Percentiles rank a stretch among this genome's conserved stretches.
Evolutionary conservation across 1,140 invertebrate species (phyloP).

Genomic region (Drosophila lacteicornis): DNA sequence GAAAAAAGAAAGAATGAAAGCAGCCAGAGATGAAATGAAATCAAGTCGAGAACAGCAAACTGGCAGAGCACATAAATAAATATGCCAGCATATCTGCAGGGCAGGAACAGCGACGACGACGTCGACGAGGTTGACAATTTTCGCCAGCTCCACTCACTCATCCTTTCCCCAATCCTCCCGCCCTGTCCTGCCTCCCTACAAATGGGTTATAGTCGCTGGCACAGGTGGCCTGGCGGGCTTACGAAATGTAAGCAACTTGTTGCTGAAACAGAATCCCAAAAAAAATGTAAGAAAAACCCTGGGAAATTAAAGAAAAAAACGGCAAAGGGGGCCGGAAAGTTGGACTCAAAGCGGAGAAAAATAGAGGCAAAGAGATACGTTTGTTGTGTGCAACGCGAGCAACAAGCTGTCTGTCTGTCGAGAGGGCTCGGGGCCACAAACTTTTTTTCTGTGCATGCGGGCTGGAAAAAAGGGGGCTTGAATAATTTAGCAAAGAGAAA

Average conservation of each 20-base stretch:
- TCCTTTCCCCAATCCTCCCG: background rate
- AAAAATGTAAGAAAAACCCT: slow-evolving; percentile 1
- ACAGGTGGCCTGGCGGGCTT: slow-evolving; percentile 45
- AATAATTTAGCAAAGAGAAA: slow-evolving; percentile 21
- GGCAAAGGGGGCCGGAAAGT: slow-evolving; percentile 11
- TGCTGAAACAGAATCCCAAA: slow-evolving; percentile 47
- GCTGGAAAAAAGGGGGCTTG: slow-evolving; percentile 1
- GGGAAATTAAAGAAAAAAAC: slow-evolving; percentile 16
- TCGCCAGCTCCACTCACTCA: slow-evolving; percentile 18
- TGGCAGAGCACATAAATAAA: slow-evolving; percentile 60
- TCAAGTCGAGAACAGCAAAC: slow-evolving; percentile 41
- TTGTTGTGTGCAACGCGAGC: slow-evolving; percentile 20
- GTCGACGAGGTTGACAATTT: slow-evolving; percentile 39
- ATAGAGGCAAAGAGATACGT: slow-evolving; percentile 3
- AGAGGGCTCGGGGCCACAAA: background rate
- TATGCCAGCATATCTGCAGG: slow-evolving; percentile 54
- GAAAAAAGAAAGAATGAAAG: slow-evolving; percentile 19
- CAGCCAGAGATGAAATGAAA: slow-evolving; percentile 51
- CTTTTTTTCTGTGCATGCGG: background rate
- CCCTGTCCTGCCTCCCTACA: background rate
- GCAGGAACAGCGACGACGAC: slow-evolving; percentile 19
- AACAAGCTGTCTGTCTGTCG: slow-evolving; percentile 17
- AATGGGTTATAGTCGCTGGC: slow-evolving; percentile 41
- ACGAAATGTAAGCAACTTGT: slow-evolving; percentile 62
- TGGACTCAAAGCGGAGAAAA: slow-evolving; percentile 7